Evolutionary conservation across 2,888 invertebrate species (phyloP).

Genomic region (Geotrupes spiniger): DNA sequence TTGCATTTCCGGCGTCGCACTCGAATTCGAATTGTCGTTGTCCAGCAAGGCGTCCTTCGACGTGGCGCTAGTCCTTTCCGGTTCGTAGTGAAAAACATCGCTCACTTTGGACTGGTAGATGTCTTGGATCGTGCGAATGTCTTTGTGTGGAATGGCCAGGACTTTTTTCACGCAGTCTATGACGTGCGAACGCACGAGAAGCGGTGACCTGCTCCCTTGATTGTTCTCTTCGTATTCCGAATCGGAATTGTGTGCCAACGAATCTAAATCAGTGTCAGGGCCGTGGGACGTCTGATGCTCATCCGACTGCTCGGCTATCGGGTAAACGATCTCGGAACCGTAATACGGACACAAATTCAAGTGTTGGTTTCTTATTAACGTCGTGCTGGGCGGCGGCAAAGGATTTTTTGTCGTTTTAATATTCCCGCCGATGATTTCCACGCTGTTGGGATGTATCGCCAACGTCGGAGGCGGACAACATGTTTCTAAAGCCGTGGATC

Average conservation of each 20-base stretch:
- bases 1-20: slow-evolving; percentile 58
- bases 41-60: slow-evolving; percentile 69
- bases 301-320: slow-evolving; percentile 81
- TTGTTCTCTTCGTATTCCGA: slow-evolving; percentile 69
- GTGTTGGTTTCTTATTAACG: slow-evolving; percentile 67
- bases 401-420: slow-evolving; percentile 62
- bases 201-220: slow-evolving; percentile 66
- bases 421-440: slow-evolving; percentile 68
- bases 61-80: slow-evolving; percentile 66
- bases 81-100: slow-evolving; percentile 45
- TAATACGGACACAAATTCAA: slow-evolving; percentile 67
- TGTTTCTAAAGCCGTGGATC: slow-evolving; percentile 69
- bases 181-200: slow-evolving; percentile 55
- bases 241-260: slow-evolving; percentile 58
- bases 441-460: slow-evolving; percentile 78
- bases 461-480: slow-evolving; percentile 69
- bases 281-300: slow-evolving; percentile 68
- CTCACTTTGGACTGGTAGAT: slow-evolving; percentile 23
- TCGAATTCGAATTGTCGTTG: slow-evolving; percentile 57
- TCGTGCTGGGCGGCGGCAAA: slow-evolving; percentile 68
- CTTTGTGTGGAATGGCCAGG: slow-evolving; percentile 28
- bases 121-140: slow-evolving; percentile 23
- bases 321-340: slow-evolving; percentile 76
- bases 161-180: slow-evolving; percentile 51
- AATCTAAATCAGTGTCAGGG: slow-evolving; percentile 60